Evolutionary conservation across 2,888 invertebrate genomes (phyloP).

Genomic region (Macrosiphum euphorbiae): DNA sequence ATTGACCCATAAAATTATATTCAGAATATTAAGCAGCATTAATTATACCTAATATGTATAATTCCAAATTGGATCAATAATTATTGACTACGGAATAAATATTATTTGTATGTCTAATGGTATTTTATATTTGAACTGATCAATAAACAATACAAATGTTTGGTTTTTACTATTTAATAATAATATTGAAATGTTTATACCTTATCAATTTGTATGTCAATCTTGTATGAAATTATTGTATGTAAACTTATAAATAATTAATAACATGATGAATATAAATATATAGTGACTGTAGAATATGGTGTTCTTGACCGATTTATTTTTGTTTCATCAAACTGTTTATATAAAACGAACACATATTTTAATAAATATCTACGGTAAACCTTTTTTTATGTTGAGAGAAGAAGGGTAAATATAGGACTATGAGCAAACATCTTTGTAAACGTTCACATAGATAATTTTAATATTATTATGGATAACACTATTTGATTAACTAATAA

Average conservation of each 20-base stretch:
- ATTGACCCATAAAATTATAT: no score
- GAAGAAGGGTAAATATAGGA: background rate
- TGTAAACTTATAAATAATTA: conserved; percentile 43
- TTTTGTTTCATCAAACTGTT: conserved; percentile 39
- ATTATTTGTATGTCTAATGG: no score
- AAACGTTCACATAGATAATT: background rate
- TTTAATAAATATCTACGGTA: background rate
- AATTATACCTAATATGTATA: no score
- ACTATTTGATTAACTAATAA: background rate
- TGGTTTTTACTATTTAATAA: background rate
- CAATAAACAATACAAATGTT: background rate
- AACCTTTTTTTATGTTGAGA: background rate
- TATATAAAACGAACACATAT: background rate
- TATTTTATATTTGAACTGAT: no score
- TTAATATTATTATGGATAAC: background rate
- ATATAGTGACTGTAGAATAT: background rate
- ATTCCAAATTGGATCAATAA: no score
- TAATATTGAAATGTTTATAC: background rate
- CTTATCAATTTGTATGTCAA: background rate
- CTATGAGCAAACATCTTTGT: background rate
- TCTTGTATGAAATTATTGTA: background rate
- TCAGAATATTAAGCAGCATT: no score
- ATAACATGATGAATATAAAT: background rate
- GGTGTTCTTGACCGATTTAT: conserved; percentile 53
- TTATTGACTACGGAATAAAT: no score